Evolutionary conservation across 2,797 vertebrate genomes (phyloP).

Genomic region (Harpagifer antarcticus): DNA sequence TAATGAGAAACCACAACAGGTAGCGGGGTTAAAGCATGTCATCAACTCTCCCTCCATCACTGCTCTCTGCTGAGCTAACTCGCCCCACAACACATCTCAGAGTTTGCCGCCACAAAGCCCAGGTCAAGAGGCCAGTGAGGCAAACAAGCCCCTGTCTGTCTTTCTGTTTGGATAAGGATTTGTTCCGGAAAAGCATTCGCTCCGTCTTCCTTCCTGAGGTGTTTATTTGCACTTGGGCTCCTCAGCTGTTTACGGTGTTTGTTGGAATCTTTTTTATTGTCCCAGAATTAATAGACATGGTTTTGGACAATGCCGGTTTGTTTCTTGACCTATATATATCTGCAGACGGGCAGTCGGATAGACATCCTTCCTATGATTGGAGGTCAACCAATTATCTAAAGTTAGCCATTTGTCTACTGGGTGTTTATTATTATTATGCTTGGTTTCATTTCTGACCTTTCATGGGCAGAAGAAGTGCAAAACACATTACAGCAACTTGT

Average conservation of each 20-base stretch:
- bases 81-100: conserved; percentile 59
- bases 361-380: conserved; percentile 70
- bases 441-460: conserved; percentile 25
- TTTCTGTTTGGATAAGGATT: conserved; percentile 74
- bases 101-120: conserved; percentile 50
- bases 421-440: conserved; percentile 36
- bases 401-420: conserved; percentile 30
- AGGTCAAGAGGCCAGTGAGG: conserved; percentile 65
- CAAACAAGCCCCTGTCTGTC: conserved; percentile 67
- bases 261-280: conserved; percentile 63
- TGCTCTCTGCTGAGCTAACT: conserved; percentile 29
- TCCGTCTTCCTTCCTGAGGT: conserved; percentile 71
- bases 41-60: conserved; percentile 25
- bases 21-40: conserved; percentile 17
- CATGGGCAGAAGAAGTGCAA: conserved; percentile 12
- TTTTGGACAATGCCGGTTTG: conserved; percentile 66
- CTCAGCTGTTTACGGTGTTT: conserved; percentile 71
- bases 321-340: conserved; percentile 74
- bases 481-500: conserved; percentile 17
- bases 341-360: conserved; percentile 44
- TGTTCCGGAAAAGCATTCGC: conserved; percentile 64
- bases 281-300: conserved; percentile 15
- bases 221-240: conserved; percentile 72
- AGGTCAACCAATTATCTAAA: conserved; percentile 44
- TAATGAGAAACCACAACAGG: conserved; percentile 5